Evolutionary conservation across 1,140 invertebrate genomes (phyloP), one percentile per base, ranked within the genome.

Genomic region (Papilio machaon): DNA sequence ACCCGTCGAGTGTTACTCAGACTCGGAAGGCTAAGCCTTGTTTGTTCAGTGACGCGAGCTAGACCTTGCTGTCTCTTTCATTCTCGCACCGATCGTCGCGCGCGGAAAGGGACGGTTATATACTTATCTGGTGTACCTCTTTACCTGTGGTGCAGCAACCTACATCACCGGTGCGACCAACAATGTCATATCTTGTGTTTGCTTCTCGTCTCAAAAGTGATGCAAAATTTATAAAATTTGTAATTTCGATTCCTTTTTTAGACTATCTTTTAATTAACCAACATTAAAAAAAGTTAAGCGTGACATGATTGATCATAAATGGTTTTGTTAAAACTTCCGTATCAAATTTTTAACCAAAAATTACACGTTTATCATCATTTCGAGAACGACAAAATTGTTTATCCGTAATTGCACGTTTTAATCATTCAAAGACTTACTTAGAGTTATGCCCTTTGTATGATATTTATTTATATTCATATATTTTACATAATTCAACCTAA

Each of bases 111-210:
- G 89, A 89, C 67, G 73, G 81, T 47, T 83, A 77, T 89, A 87
- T 64, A 73, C 15, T 23, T 76, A 80, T 83, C 82, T 75, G 79
- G 74, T 47, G 76, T 83, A 82, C 84, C 80, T 83, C 82, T 83
- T 86, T 90, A 92, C 90, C 89, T 92, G 91, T 86, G 83, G 88
- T 91, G 91, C 90, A 91, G 91, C 91, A 94, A 94, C 91, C 92
- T 93, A 94, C 91, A 92, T 92, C 91, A 91, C 86, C 90, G 89
- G 90, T 90, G 87, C 85, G 85, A 88, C 88, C 85, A 89, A 92
- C 91, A 94, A 92, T 92, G 91, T 94, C 88, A 91, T 87, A 85
- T 90, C 87, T 89, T 82, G 83, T 91, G 87, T 92, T 90, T 91
- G 89, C 85, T 88, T 82, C 84, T 89, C 82, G 86, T 87, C 88